A percentile compares a stretch with the other conserved stretches of the same genome.
These are phyloP conservation scores for Stenodema calcarata DNA, from an alignment of 2,888 invertebrate genomes.

Conservation along the genomic window DNA sequence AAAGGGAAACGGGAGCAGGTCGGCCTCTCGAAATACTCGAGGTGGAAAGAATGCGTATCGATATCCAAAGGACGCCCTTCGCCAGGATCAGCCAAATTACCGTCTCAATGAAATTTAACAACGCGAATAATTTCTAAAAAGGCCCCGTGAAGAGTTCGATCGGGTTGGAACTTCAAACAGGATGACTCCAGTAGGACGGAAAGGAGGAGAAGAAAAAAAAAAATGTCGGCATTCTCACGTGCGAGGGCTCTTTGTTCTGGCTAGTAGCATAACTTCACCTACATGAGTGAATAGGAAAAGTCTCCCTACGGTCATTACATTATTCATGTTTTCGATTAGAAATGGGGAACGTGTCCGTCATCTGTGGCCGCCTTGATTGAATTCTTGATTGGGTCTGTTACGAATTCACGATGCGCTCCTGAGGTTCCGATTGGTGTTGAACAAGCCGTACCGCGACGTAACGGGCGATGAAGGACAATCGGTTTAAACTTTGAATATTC, in stretches of 20 bases:
- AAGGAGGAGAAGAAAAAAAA: no score
- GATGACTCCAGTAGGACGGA: neutral
- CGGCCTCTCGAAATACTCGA: neutral
- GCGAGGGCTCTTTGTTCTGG: neutral
- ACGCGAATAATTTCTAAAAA: neutral
- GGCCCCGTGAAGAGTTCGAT: neutral
- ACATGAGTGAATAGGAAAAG: neutral
- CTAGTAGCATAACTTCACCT: neutral
- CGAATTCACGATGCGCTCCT: neutral
- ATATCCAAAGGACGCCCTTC: neutral
- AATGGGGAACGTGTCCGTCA: neutral
- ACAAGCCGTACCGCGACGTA: neutral
- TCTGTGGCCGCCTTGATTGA: neutral
- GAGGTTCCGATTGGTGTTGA: neutral
- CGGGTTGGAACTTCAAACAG: neutral
- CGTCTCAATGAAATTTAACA: neutral
- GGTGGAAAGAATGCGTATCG: neutral
- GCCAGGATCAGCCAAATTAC: neutral
- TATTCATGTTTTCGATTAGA: conserved; percentile 2
- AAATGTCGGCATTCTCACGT: neutral
- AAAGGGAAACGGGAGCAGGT: neutral
- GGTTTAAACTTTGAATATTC: neutral
- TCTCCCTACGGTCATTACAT: neutral
- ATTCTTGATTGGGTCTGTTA: neutral
- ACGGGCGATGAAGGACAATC: no score